Evolutionary conservation across 2,888 invertebrate genomes (phyloP), one percentile per base, ranked within the genome.

Genomic region (Pristionchus exspectatus): DNA sequence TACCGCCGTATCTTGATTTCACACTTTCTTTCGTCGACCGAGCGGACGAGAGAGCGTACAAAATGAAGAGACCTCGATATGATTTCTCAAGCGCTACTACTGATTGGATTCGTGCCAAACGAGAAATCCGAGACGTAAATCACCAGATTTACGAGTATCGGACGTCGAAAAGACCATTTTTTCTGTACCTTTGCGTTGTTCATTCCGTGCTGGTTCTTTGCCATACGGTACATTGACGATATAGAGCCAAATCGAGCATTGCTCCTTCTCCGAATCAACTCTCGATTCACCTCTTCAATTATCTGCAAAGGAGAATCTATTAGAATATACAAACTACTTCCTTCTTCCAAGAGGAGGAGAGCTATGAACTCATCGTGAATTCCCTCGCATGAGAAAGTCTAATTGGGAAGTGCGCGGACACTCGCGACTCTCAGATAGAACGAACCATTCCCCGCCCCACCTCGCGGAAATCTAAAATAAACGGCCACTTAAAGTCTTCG

Each of bases 161-260:
- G 72, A 30, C 12, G 30, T 72, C 16, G 33, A 63, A n/a, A 24
- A 3, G 63, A 63, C n/a, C 72, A 18, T 30, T 21, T 72, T 72
- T 30, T 3, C 7, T 18, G n/a, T n/a, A 92, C 92, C 90, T 92
- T 92, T 21, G 92, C 93, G 85, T 92, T 92, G 5, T 87, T 87
- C 91, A 93, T 92, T 5, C 93, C 93, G 83, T 91, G 91, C 84
- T 92, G 90, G n/a, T 87, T 91, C 90, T 92, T 91, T 24, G 92
- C 92, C 27, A 90, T 69, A 14, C 91, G 87, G 84, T 91, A 90
- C 90, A 92, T 90, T 90, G 88, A 27, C 91, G 74, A 88, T 92
- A 92, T 7, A 92, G 89, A 30, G 92, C 91, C 24, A 91, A 59
- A 56, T 92, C 91, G 59, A 92, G 89, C 84, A 87, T 86, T 44